These are phyloP conservation scores for Coreius guichenoti DNA, from an alignment of 2,797 vertebrate genomes.

Conservation along the genomic window DNA sequence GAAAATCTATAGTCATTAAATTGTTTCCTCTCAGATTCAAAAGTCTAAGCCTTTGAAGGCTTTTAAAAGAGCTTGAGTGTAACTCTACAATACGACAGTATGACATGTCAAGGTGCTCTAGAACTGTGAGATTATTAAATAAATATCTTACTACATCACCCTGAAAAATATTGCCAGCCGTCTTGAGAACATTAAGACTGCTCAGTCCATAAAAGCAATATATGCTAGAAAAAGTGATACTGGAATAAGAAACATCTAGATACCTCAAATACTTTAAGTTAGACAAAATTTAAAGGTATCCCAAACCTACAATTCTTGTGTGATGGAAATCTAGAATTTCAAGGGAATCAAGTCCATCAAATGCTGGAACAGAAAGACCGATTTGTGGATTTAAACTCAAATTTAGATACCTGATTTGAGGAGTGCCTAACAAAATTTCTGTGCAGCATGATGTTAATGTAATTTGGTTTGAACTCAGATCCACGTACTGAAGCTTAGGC, in stretches of 20 bases:
- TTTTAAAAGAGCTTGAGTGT: constrained; percentile 48
- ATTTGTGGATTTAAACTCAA: constrained; percentile 77
- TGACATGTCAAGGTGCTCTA: constrained; percentile 74
- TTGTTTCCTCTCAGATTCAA: constrained; percentile 51
- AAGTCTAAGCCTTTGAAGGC: constrained; percentile 41
- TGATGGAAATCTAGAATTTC: constrained; percentile 52
- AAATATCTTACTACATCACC: neutral
- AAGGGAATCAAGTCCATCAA: constrained; percentile 27
- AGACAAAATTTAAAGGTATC: constrained; percentile 12
- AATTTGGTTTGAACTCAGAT: constrained; percentile 75
- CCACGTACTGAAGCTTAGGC: constrained; percentile 68
- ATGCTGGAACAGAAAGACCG: constrained; percentile 55
- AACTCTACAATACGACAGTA: constrained; percentile 65
- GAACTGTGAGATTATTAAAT: constrained; percentile 46
- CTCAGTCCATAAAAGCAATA: constrained; percentile 11
- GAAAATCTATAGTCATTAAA: constrained; percentile 53
- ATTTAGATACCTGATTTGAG: constrained; percentile 72
- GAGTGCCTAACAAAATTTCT: neutral
- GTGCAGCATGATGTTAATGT: constrained; percentile 36
- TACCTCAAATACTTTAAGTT: constrained; percentile 30
- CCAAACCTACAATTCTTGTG: neutral
- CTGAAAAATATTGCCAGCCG: constrained; percentile 52
- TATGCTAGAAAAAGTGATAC: constrained; percentile 3
- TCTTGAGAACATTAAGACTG: constrained; percentile 52
- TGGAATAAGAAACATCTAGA: constrained; percentile 53